phyloP scores from a whole-genome alignment of 2,797 vertebrate genomes.

The Chrosomus eos region DNA sequence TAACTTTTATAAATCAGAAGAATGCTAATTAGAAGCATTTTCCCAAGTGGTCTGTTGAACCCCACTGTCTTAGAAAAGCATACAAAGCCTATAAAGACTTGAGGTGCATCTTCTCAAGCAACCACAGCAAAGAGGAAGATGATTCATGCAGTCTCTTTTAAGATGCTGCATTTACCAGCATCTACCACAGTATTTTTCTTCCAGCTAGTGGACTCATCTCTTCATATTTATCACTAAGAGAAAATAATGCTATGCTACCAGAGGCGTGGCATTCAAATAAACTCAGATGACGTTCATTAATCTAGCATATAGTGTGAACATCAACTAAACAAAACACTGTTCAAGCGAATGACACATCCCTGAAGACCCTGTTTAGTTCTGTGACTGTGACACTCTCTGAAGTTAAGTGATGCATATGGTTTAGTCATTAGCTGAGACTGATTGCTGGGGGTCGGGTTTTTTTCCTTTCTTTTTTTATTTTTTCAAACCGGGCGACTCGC shows the following conservation, averaged over 20 bases:
- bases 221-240: background rate
- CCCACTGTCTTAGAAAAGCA: background rate
- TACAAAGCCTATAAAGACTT: background rate
- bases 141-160: conserved; percentile 50
- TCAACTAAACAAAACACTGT: conserved; percentile 64
- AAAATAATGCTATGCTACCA: conserved; percentile 11
- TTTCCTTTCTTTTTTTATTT: conserved; percentile 70
- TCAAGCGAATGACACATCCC: conserved; percentile 69
- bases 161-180: conserved; percentile 40
- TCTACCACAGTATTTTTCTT: background rate
- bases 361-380: conserved; percentile 35
- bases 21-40: background rate
- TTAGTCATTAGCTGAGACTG: conserved; percentile 91
- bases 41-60: background rate
- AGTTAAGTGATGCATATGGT: conserved; percentile 75
- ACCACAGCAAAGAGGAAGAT: conserved; percentile 50
- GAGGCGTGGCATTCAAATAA: conserved; percentile 34
- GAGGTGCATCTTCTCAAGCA: conserved; percentile 32
- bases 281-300: conserved; percentile 51
- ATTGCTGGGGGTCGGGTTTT: conserved; percentile 82
- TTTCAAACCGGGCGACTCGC: conserved; percentile 86
- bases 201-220: conserved; percentile 3
- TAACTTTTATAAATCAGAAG: background rate
- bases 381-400: conserved; percentile 69
- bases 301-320: conserved; percentile 72